phyloP scores from a whole-genome alignment of 2,888 invertebrate species.

The Brachylomia viminalis region DNA sequence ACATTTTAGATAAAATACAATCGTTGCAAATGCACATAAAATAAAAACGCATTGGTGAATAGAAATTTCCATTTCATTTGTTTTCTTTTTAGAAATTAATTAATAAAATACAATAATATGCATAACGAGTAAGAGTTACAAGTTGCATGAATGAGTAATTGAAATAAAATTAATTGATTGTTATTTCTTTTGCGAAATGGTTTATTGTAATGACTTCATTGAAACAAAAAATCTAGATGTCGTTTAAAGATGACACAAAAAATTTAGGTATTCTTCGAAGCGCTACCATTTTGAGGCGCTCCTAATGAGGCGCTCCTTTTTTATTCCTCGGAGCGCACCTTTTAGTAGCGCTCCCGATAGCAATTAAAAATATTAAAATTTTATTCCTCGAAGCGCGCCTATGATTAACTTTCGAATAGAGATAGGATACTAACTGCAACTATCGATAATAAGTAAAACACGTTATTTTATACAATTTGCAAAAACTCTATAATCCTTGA shows the following conservation, averaged over 20 bases:
- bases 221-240: background rate
- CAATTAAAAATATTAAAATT: too few species aligned
- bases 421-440: too few species aligned
- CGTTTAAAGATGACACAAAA: background rate
- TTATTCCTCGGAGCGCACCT: too few species aligned
- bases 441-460: too few species aligned
- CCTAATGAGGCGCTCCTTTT: too few species aligned
- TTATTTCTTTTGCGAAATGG: background rate
- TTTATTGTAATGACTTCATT: background rate
- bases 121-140: background rate
- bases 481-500: too few species aligned
- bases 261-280: too few species aligned
- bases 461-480: too few species aligned
- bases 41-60: background rate
- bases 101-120: background rate
- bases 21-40: constrained; percentile 11
- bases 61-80: constrained; percentile 22
- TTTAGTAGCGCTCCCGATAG: too few species aligned
- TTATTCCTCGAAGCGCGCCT: too few species aligned
- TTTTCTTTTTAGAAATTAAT: background rate
- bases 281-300: too few species aligned
- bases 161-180: background rate
- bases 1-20: background rate
- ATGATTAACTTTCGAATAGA: too few species aligned
- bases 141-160: background rate